phyloP scores from a whole-genome alignment of 2,797 vertebrate species.

The Hydrophis major region DNA sequence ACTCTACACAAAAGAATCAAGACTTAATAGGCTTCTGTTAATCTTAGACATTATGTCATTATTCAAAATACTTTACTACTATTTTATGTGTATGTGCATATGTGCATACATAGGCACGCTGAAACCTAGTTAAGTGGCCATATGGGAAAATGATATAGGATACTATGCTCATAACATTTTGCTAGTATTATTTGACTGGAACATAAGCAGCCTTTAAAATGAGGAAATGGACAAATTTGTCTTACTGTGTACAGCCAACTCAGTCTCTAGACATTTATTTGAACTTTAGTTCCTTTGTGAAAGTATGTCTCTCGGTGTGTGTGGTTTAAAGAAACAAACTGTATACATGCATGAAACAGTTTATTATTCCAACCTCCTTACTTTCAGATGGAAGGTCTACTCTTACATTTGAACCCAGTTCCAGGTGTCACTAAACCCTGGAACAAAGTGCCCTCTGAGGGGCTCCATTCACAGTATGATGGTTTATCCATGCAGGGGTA shows the following conservation, averaged over 20 bases:
- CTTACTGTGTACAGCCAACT: constrained; percentile 7
- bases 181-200: constrained; percentile 35
- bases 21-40: constrained; percentile 49
- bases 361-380: background rate
- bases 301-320: background rate
- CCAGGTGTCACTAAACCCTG: background rate
- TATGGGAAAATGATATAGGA: constrained; percentile 49
- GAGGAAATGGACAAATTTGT: constrained; percentile 39
- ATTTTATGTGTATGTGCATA: constrained; percentile 21
- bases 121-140: constrained; percentile 54
- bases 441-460: background rate
- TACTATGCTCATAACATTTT: constrained; percentile 26
- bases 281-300: constrained; percentile 27
- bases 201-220: constrained; percentile 54
- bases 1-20: constrained; percentile 32
- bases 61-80: constrained; percentile 33
- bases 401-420: background rate
- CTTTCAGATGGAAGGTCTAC: background rate
- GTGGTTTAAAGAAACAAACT: background rate
- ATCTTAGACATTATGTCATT: constrained; percentile 61
- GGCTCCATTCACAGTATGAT: background rate
- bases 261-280: constrained; percentile 36
- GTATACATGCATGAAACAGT: background rate
- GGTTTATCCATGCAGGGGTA: background rate
- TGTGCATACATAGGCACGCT: background rate